Evolutionary conservation across 1,140 invertebrate species (phyloP).

Genomic region (Phymorhynchus buccinoides): DNA sequence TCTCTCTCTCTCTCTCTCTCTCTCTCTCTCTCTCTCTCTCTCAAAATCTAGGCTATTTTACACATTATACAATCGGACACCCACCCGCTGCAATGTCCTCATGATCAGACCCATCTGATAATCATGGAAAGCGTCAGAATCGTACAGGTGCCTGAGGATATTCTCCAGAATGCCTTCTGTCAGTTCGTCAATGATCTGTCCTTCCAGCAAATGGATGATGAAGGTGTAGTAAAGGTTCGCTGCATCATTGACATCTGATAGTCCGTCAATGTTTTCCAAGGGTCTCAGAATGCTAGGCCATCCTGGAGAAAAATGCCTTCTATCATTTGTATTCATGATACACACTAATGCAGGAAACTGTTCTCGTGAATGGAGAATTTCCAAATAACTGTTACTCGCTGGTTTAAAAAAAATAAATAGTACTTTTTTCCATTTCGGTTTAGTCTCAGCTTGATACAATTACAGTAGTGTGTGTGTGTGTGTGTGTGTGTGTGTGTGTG

Average conservation of each 20-base stretch:
- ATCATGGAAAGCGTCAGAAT: neutral
- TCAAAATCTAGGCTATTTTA: no score
- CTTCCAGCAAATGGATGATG: slow-evolving; percentile 15
- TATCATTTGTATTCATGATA: no score
- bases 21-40: no score
- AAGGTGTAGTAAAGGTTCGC: slow-evolving; percentile 13
- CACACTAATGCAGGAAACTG: no score
- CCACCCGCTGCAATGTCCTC: neutral
- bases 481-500: neutral
- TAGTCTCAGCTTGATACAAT: neutral
- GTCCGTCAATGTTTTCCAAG: neutral
- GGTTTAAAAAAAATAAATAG: neutral
- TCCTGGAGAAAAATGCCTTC: neutral
- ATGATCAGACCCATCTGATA: neutral
- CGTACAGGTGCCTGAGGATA: neutral
- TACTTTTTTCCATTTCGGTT: neutral
- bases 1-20: no score
- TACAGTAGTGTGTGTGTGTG: neutral
- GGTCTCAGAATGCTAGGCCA: neutral
- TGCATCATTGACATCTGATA: neutral
- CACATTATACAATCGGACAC: no score
- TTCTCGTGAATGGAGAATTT: neutral
- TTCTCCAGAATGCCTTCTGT: neutral
- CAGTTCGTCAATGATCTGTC: neutral
- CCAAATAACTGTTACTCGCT: neutral